A percentile compares a stretch with the other conserved stretches of the same genome.
phyloP scores from a whole-genome alignment of 1,140 invertebrate species.

The Lerema accius region DNA sequence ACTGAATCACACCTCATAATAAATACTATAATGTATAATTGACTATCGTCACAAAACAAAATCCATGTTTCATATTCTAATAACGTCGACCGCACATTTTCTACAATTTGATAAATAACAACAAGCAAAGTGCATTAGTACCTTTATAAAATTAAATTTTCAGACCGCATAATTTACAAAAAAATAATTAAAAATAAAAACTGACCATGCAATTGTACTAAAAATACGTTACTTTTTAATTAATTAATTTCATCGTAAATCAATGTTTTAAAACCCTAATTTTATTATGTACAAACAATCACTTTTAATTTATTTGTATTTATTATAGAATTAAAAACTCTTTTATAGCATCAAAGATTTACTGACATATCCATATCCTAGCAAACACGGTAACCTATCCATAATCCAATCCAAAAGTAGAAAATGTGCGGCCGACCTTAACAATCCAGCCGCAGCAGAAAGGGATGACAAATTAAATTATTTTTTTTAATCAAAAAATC shows the following conservation, averaged over 20 bases:
- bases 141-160: too few relatives aligned
- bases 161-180: neutral
- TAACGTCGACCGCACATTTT: neutral
- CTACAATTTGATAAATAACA: neutral
- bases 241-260: too few relatives aligned
- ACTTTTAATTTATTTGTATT: too few relatives aligned
- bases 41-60: conserved; percentile 43
- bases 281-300: too few relatives aligned
- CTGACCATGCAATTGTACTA: too few relatives aligned
- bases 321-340: too few relatives aligned
- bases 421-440: neutral
- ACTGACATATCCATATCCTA: neutral
- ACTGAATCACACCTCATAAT: conserved; percentile 51
- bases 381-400: too few relatives aligned
- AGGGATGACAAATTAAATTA: conserved; percentile 45
- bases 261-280: too few relatives aligned
- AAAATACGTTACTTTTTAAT: too few relatives aligned
- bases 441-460: conserved; percentile 28
- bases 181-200: neutral
- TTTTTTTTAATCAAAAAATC: conserved; percentile 45
- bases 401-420: neutral
- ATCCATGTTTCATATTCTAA: neutral
- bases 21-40: conserved; percentile 55
- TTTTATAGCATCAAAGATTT: too few relatives aligned
- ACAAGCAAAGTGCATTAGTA: neutral